Percentiles rank a stretch among this genome's conserved stretches.
These are phyloP conservation scores for Orthosia cruda DNA, from an alignment of 2,888 invertebrate species.

Conservation along the genomic window DNA sequence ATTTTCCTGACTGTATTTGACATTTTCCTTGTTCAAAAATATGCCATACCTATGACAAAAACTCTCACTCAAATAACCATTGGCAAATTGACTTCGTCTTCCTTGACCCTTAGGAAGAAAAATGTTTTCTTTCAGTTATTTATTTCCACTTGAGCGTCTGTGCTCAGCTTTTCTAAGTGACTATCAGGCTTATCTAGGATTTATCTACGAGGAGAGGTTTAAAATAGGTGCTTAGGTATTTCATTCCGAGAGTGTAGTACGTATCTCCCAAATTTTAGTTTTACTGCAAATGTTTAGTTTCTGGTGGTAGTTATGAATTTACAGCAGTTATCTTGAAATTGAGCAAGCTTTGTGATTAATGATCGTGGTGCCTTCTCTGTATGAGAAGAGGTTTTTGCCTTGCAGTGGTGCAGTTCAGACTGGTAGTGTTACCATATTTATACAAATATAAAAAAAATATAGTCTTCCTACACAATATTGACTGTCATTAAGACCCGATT, in stretches of 20 bases:
- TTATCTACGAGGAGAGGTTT: slow-evolving; percentile 4
- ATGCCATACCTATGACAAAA: too few species aligned
- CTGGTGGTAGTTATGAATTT: too few species aligned
- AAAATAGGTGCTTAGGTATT: slow-evolving; percentile 14
- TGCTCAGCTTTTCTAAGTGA: background rate
- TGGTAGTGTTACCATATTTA: too few species aligned
- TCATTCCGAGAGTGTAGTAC: background rate
- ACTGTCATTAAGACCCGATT: too few species aligned
- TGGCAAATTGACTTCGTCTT: background rate
- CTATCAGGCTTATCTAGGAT: slow-evolving; percentile 3
- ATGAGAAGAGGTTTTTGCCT: too few species aligned
- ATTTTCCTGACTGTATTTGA: background rate
- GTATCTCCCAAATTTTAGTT: background rate
- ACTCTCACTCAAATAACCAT: background rate
- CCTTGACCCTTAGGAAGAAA: background rate
- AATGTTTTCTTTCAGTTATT: slow-evolving; percentile 5
- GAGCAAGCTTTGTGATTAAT: too few species aligned
- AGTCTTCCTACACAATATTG: too few species aligned
- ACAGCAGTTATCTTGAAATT: too few species aligned
- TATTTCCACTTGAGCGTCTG: background rate
- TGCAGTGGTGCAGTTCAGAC: too few species aligned
- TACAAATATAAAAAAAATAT: too few species aligned
- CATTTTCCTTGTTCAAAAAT: background rate
- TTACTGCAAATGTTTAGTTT: too few species aligned
- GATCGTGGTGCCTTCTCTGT: too few species aligned